These are phyloP conservation scores for Acanthopleura granulata DNA, from an alignment of 2,888 invertebrate species.

Conservation along the genomic window DNA sequence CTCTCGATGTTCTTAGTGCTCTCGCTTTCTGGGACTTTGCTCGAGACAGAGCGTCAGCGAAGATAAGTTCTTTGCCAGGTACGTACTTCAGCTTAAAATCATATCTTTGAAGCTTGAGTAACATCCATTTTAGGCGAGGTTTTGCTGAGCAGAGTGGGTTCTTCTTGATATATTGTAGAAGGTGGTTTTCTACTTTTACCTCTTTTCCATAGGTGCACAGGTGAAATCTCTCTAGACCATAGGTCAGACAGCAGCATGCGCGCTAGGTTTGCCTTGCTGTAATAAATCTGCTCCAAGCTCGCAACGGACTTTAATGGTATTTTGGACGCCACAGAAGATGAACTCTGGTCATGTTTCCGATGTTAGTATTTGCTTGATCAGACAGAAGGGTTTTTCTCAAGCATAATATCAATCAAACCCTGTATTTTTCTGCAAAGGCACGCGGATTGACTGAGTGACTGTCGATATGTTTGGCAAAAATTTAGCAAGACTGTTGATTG, in stretches of 20 bases:
- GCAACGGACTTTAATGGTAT: slow-evolving; percentile 10
- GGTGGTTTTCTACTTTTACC: slow-evolving; percentile 23
- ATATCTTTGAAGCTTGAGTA: slow-evolving; percentile 23
- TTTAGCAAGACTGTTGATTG: too few species aligned
- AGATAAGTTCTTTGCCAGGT: too few species aligned
- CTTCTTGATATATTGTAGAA: slow-evolving; percentile 25
- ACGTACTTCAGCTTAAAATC: slow-evolving; percentile 11
- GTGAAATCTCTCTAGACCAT: slow-evolving; percentile 17
- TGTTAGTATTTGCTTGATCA: slow-evolving; percentile 16
- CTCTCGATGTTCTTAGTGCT: too few species aligned
- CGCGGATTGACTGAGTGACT: background rate
- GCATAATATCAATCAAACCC: slow-evolving; percentile 19
- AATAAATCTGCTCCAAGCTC: slow-evolving; percentile 22
- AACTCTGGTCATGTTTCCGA: slow-evolving; percentile 16
- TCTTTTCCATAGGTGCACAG: slow-evolving; percentile 17
- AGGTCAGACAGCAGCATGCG: slow-evolving; percentile 19
- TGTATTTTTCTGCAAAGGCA: background rate
- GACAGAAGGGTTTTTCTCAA: slow-evolving; percentile 12
- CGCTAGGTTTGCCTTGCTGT: slow-evolving; percentile 15
- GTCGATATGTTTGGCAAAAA: too few species aligned
- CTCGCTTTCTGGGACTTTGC: too few species aligned
- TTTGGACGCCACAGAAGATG: slow-evolving; percentile 20
- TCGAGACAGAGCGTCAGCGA: too few species aligned
- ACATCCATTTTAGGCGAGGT: slow-evolving; percentile 21
- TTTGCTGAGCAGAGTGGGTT: slow-evolving; percentile 18